Percentiles rank a stretch among this genome's conserved stretches.
These are phyloP conservation scores for Andrena hattorfiana DNA, from an alignment of 2,888 invertebrate species.

Conservation along the genomic window DNA sequence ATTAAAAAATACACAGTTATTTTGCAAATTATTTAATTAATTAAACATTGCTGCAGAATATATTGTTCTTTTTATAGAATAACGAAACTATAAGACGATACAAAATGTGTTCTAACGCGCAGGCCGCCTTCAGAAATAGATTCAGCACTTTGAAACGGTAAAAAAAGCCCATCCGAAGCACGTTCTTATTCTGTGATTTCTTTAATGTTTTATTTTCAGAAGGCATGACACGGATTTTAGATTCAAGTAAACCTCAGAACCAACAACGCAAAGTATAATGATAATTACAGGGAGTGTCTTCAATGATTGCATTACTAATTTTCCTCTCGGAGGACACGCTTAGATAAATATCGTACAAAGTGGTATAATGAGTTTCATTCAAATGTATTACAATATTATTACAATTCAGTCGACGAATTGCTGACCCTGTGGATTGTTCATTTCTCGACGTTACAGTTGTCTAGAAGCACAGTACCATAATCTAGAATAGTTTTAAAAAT, in stretches of 20 bases:
- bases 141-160: not conserved
- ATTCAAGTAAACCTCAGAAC: not conserved
- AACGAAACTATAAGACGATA: not conserved
- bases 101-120: not conserved
- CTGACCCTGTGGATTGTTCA: too few species aligned
- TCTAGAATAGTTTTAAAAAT: too few species aligned
- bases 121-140: not conserved
- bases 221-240: not conserved
- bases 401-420: not conserved
- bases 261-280: too few species aligned
- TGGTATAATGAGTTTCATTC: not conserved
- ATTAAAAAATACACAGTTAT: not conserved
- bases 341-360: too few species aligned
- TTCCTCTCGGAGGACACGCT: too few species aligned
- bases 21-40: constrained; percentile 8
- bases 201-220: not conserved
- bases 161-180: not conserved
- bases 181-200: not conserved
- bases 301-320: too few species aligned
- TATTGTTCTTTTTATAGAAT: constrained; percentile 5
- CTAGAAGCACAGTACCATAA: too few species aligned
- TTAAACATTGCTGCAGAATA: not conserved
- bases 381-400: not conserved
- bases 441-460: too few species aligned
- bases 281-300: too few species aligned